Conservation (phyloP, 2,113 vertebrate species). For the Eulemur rufifrons region DNA sequence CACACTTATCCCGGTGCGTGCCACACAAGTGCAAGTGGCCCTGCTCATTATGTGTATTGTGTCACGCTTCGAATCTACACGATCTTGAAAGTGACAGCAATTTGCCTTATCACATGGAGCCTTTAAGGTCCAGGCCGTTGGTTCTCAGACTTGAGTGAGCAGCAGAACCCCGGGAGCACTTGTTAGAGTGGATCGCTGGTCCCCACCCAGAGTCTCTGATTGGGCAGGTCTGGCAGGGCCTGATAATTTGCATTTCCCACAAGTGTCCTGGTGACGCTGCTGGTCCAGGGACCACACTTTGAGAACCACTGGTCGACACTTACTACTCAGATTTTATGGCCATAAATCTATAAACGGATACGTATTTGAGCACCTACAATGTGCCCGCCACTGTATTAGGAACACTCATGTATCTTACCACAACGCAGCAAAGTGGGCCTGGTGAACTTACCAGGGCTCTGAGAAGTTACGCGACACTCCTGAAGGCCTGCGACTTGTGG, state of each 20-base stretch:
- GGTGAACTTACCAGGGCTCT: rapidly evolving
- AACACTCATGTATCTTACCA: rapidly evolving
- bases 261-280: background rate
- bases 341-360: rapidly evolving
- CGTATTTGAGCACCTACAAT: background rate
- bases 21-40: rapidly evolving
- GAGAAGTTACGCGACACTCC: background rate
- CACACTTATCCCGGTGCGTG: rapidly evolving
- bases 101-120: too few species aligned
- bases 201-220: background rate
- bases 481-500: background rate
- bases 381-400: background rate
- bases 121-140: background rate
- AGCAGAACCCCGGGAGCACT: background rate
- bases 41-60: background rate
- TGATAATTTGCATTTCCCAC: background rate
- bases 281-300: background rate
- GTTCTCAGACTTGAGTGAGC: background rate
- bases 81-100: too few species aligned
- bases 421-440: too few species aligned
- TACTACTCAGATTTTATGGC: background rate
- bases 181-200: too few species aligned
- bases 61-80: background rate
- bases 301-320: background rate
- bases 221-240: background rate